These are phyloP conservation scores for Andinoacara biseriatus DNA, from an alignment of 2,113 vertebrate species.

Conservation along the genomic window DNA sequence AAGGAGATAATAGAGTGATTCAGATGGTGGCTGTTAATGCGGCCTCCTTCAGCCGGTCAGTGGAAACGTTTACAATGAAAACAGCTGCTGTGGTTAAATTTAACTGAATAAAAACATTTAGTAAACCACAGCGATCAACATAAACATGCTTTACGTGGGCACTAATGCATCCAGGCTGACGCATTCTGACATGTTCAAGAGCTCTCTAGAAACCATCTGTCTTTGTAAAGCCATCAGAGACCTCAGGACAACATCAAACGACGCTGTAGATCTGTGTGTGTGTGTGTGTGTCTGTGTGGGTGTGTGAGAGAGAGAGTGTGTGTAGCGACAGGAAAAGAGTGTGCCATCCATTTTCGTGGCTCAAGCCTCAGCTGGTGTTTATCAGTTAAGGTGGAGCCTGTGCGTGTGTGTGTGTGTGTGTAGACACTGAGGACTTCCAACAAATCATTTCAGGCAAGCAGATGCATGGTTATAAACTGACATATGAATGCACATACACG, in stretches of 20 bases:
- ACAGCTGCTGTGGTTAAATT: constrained; percentile 34
- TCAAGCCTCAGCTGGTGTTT: constrained; percentile 52
- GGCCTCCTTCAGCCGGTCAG: neutral
- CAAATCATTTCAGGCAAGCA: constrained; percentile 27
- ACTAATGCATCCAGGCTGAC: constrained; percentile 7
- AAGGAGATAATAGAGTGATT: constrained; percentile 4
- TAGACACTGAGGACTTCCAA: constrained; percentile 6
- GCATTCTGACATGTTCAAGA: neutral
- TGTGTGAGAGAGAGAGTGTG: neutral
- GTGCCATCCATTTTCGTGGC: constrained; percentile 31
- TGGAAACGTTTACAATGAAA: constrained; percentile 20
- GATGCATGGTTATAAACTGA: neutral
- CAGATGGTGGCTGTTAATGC: constrained; percentile 2
- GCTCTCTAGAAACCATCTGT: constrained; percentile 63
- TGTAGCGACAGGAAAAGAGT: constrained; percentile 29
- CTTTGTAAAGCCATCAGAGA: constrained; percentile 55
- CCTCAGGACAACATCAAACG: constrained; percentile 55
- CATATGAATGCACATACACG: constrained; percentile 12
- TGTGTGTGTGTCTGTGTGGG: neutral
- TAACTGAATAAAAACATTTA: constrained; percentile 5
- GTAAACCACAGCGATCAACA: constrained; percentile 6
- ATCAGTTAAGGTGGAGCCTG: neutral
- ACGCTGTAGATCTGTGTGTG: constrained; percentile 30
- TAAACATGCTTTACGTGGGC: constrained; percentile 21
- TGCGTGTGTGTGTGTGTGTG: constrained; percentile 7